These are phyloP conservation scores for Diachasma alloeum DNA, from an alignment of 1,140 invertebrate species.

Conservation along the genomic window DNA sequence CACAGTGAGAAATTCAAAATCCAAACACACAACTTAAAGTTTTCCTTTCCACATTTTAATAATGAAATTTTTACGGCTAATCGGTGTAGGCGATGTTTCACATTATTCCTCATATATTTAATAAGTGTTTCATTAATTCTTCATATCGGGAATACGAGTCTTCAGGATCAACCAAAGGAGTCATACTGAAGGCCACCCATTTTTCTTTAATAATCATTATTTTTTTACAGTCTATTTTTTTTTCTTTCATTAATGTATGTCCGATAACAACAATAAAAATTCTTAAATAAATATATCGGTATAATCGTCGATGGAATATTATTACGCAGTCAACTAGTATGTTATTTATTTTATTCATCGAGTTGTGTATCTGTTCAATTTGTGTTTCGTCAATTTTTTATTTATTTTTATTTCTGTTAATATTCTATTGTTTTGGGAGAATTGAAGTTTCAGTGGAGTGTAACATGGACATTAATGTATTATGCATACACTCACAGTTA, in stretches of 20 bases:
- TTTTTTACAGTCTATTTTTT: conserved; percentile 56
- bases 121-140: conserved; percentile 16
- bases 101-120: neutral
- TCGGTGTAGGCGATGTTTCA: conserved; percentile 5
- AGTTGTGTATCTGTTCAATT: conserved; percentile 26
- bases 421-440: neutral
- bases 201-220: conserved; percentile 45
- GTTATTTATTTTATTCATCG: conserved; percentile 18
- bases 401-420: neutral
- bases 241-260: conserved; percentile 52
- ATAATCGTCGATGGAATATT: conserved; percentile 60
- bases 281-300: conserved; percentile 63
- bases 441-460: neutral
- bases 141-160: conserved; percentile 34
- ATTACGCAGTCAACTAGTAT: conserved; percentile 58
- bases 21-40: conserved; percentile 3
- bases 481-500: neutral
- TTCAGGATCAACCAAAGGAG: conserved; percentile 56
- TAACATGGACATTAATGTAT: neutral
- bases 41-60: neutral
- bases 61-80: conserved; percentile 6
- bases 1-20: neutral
- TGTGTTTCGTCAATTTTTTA: conserved; percentile 24
- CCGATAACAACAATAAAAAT: conserved; percentile 63
- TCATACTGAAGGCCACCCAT: conserved; percentile 61